These are phyloP conservation scores for Actinernus sp. DNA, from an alignment of 92 coral and sea anemone genomes.

Conservation along the genomic window DNA sequence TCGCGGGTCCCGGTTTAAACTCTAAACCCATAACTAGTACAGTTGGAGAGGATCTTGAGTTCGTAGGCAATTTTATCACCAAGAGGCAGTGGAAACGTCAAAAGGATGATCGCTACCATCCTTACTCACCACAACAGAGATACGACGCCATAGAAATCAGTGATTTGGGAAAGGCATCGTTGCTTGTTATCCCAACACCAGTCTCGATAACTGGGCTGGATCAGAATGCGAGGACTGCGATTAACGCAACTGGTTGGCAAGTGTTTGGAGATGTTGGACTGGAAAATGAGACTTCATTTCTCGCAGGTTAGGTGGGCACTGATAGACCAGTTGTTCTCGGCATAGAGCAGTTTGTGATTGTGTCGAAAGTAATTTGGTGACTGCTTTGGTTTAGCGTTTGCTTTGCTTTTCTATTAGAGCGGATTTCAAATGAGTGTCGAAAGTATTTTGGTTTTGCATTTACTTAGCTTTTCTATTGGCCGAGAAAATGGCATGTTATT, in stretches of 20 bases:
- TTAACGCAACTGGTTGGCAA: slow-evolving; percentile 49
- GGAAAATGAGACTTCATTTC: slow-evolving; percentile 43
- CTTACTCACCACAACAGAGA: slow-evolving; percentile 76
- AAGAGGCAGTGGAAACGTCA: slow-evolving; percentile 77
- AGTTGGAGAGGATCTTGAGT: slow-evolving; percentile 66
- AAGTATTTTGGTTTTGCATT: too few species aligned
- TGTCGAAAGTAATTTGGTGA: too few species aligned
- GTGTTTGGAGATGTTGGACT: slow-evolving; percentile 47
- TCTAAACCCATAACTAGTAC: slow-evolving; percentile 66
- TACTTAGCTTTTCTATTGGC: too few species aligned
- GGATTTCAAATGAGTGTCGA: too few species aligned
- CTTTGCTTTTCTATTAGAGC: too few species aligned
- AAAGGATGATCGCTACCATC: slow-evolving; percentile 58
- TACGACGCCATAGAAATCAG: slow-evolving; percentile 22
- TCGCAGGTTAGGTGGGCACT: slow-evolving; percentile 82
- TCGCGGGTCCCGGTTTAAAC: slow-evolving; percentile 63
- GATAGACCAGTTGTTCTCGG: too few species aligned
- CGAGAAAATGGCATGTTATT: too few species aligned
- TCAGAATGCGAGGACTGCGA: slow-evolving; percentile 3
- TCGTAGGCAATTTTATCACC: slow-evolving; percentile 76
- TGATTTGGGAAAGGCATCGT: slow-evolving; percentile 49
- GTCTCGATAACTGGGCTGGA: neutral
- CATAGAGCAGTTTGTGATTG: too few species aligned
- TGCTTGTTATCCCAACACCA: slow-evolving; percentile 80
- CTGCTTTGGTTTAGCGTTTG: too few species aligned